phyloP scores from a whole-genome alignment of 2,888 invertebrate species.

The Camponotus fellah region DNA sequence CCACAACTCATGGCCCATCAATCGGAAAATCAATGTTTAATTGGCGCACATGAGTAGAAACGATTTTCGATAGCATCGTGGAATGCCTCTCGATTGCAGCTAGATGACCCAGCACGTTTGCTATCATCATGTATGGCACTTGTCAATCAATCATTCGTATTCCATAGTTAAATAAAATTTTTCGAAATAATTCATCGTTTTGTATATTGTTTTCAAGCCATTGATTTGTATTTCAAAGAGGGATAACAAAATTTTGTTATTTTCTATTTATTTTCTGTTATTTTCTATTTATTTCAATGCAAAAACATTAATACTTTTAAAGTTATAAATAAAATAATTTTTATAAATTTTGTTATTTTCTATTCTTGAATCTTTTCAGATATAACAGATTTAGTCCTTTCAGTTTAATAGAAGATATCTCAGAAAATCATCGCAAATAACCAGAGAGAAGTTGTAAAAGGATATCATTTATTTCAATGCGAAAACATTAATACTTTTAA shows the following conservation, averaged over 20 bases:
- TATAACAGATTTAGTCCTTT: no score
- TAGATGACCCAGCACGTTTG: conserved; percentile 28
- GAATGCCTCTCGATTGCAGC: conserved; percentile 34
- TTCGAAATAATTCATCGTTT: conserved; percentile 1
- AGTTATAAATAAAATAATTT: not conserved
- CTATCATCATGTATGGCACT: not conserved
- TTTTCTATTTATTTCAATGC: no score
- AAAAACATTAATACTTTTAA: not conserved
- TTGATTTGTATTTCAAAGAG: conserved; percentile 18
- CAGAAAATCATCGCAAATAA: no score
- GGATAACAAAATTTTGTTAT: conserved; percentile 17
- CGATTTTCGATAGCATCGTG: conserved; percentile 42
- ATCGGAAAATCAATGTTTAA: conserved; percentile 51
- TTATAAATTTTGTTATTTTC: no score
- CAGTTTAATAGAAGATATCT: no score
- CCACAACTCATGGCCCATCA: not conserved
- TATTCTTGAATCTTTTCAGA: no score
- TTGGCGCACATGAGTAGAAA: conserved; percentile 39
- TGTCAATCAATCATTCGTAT: conserved; percentile 29
- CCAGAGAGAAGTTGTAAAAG: no score
- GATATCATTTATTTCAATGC: no score
- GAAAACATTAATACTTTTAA: no score
- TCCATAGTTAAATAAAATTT: conserved; percentile 28
- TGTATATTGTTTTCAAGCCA: conserved; percentile 4
- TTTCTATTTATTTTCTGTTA: no score